Evolutionary conservation across 1,140 invertebrate species (phyloP), one percentile per base, ranked within the genome.

Genomic region (Papilio helenus): DNA sequence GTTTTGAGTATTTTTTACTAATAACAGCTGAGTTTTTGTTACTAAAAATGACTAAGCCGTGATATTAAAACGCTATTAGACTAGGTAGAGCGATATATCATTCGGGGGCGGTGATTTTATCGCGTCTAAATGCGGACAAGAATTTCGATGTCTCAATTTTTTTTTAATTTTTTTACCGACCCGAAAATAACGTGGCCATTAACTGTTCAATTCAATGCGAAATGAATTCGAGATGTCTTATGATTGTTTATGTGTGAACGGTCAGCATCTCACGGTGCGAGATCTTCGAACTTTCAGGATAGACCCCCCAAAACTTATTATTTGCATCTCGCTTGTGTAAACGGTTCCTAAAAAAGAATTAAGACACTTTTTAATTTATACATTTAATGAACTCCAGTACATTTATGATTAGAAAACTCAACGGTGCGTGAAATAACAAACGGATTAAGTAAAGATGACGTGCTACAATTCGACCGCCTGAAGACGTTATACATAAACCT

Each of bases 1-100:
- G 80, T 74, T 80, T 79, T 84, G 77, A 78, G 79, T 81, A 82
- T 82, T 79, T 82, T 85, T 87, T 85, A 86, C 86, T 82, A 58
- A 80, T 84, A 82, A 82, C 82, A 79, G 26, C 42, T 79, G 80
- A 86, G 83, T 89, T 91, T 90, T 86, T 88, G 77, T 81, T 74
- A 55, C 80, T 55, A 49, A 29, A 80, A 84, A 90, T 93, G 90
- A 92, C 89, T 93, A 92, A 93, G 84, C 85, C 88, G 71, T 82
- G 89, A 90, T 93, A 94, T 94, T 94, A 94, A 92, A 94, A 93
- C 81, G 91, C 92, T 94, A 94, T 94, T 94, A 94, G 93, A 88
- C 85, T 88, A 92, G 86, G 82, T 80, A 80, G 84, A 74, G 82
- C 89, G 85, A 92, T 92, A 92, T 90, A 93, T 93, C 92, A 93